Base-by-base conservation (phyloP, 2,113 vertebrate species). In the Megaceryle torquata region DNA sequence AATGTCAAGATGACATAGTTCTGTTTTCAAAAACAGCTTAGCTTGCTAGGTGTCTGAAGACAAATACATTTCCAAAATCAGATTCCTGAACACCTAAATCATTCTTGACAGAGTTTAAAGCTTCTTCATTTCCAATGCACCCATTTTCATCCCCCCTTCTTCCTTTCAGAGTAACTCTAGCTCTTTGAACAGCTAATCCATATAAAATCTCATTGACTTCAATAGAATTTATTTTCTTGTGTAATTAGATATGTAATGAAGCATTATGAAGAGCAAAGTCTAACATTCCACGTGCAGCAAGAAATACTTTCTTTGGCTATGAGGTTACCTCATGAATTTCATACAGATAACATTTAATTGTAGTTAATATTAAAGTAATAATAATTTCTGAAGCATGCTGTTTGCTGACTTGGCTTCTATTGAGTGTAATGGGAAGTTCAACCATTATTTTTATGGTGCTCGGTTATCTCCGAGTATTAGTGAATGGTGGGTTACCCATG, bases 1-100 rank as follows among this genome's bases (percentile, higher is more conserved):
- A 54, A 54, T 33, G 43, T 89, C 87, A 93, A 68, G 77, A 56
- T 82, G 81, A 78, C 46, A 39, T 13, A n/a, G 74, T 89, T 84
- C 46, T 76, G 11, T 59, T 92, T 93, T 82, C 75, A 89, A 82
- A 91, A 92, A 11, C 81, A 87, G 84, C 81, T 91, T 79, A 79
- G 19, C n/a, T 91, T 95, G 41, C 72, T 67, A 39, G 51, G 75
- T 51, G 53, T 50, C 5, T 3, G 46, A 64, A 94, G 84, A 89
- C 69, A 92, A 83, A 86, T 28, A 75, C 39, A 43, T 91, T 93
- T 89, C 87, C 81, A 82, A 87, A 91, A 84, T 82, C 65, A 71
- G 37, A 13, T 64, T 91, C 46, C 81, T 78, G 65, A 82, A 69
- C 43, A 84, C 48, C 65, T 78, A 91, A 92, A 82, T 87, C 19